Evolutionary conservation across 2,888 invertebrate species (phyloP).

Genomic region (Caenorhabditis sp.): DNA sequence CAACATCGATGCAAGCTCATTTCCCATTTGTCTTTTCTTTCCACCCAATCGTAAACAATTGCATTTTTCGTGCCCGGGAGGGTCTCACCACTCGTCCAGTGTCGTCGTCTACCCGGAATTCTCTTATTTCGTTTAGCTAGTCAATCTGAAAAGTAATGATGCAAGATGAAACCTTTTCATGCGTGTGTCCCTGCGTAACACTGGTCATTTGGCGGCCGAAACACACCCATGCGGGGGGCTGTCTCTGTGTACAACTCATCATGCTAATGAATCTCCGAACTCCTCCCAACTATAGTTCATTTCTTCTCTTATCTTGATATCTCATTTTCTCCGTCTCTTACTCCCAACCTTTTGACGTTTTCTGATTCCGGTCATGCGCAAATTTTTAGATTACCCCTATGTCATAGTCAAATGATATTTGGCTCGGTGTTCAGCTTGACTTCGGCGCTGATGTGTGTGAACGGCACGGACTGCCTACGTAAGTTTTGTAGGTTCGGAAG

Average conservation of each 20-base stretch:
- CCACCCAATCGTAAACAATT: constrained; percentile 48
- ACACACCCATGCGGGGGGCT: constrained; percentile 23
- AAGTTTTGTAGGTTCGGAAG: constrained; percentile 41
- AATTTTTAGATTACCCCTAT: constrained; percentile 50
- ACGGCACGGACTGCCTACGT: constrained; percentile 73
- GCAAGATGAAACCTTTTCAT: constrained; percentile 57
- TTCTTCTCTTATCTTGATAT: constrained; percentile 10
- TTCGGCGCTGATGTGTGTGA: constrained; percentile 75
- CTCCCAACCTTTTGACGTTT: neutral
- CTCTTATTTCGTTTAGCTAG: constrained; percentile 56
- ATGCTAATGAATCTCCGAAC: constrained; percentile 48
- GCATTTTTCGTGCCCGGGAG: constrained; percentile 41
- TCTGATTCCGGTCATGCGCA: neutral
- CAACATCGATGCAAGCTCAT: constrained; percentile 21
- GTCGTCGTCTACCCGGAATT: constrained; percentile 24
- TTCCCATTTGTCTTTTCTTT: constrained; percentile 47
- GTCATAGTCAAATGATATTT: constrained; percentile 74
- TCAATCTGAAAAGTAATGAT: constrained; percentile 56
- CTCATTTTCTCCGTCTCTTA: neutral
- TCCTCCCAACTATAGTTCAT: neutral
- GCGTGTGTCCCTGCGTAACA: constrained; percentile 25
- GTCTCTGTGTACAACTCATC: constrained; percentile 39
- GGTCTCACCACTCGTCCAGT: neutral
- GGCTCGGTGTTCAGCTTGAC: constrained; percentile 77
- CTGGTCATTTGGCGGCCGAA: constrained; percentile 41